A percentile compares a stretch with the other conserved stretches of the same genome.
These are phyloP conservation scores for Pachyseris speciosa DNA, from an alignment of 64 coral and sea anemone genomes.

Conservation along the genomic window DNA sequence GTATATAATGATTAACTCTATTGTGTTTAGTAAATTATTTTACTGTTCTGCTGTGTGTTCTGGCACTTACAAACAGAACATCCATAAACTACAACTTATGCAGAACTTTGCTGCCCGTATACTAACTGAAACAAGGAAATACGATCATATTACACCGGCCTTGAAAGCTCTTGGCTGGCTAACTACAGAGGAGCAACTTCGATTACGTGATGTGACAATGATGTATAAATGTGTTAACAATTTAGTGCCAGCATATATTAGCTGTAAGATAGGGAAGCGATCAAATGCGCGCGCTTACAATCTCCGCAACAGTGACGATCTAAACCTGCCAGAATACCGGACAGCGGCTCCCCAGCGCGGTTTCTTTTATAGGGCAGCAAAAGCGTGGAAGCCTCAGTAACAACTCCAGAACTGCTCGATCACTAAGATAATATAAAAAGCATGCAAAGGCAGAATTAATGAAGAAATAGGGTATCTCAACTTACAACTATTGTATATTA, in stretches of 20 bases:
- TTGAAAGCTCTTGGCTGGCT: slow-evolving; percentile 12
- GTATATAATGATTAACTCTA: background rate
- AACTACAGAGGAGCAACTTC: background rate
- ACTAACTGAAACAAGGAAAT: background rate
- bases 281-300: background rate
- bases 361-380: slow-evolving; percentile 44
- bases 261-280: slow-evolving; percentile 25
- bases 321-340: slow-evolving; percentile 5
- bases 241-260: background rate
- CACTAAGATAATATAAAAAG: no score
- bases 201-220: background rate
- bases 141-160: slow-evolving; percentile 10
- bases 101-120: background rate
- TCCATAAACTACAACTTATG: slow-evolving; percentile 17
- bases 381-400: slow-evolving; percentile 51
- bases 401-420: no score
- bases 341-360: slow-evolving; percentile 28
- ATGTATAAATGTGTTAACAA: slow-evolving; percentile 23
- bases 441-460: no score
- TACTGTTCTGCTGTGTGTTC: slow-evolving; percentile 10
- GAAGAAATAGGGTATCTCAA: no score
- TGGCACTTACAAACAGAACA: slow-evolving; percentile 1
- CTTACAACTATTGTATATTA: no score
- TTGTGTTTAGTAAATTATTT: background rate
- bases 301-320: background rate